Base-by-base conservation (phyloP, 2,797 vertebrate species). In the Amphiprion clarkii region DNA sequence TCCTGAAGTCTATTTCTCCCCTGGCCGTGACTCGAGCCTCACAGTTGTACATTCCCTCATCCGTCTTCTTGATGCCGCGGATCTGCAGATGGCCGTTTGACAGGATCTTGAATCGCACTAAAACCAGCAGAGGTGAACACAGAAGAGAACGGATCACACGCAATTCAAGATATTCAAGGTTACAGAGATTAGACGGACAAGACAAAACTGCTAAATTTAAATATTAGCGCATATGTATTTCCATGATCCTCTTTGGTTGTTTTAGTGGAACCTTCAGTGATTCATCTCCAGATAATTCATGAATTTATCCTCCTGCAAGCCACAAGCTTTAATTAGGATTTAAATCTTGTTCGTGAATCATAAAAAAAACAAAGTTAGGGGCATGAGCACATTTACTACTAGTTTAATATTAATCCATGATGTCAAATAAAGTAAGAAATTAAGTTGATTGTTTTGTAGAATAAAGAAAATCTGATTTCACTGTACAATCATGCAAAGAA, bases 61-160 rank as follows among this genome's bases (percentile, higher is more conserved):
- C 98, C 0, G 94, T 96, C 93, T 99, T 99, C 94, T 97, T 99
- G 92, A 99, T 97, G 82, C 96, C 92, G 3, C 95, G 95, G 90
- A 99, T 99, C 93, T 96, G 96, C 85, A 99, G 95, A 95, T 98
- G 98, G 95, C 96, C 96, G 85, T 97, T 98, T 77, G 87, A 81
- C 82, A 97, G 79, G 85, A 97, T 91, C 79, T 88, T 94, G 89
- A 96, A 99, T 10, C 98, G 95, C 66, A 97, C 98, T 99, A 19
- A 79, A 90, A 10, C 69, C 17, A 64, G 40, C 54, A 16, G 9
- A 17, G 7, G 70, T 31, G 67, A 52, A 64, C 53, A 79, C 49
- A 57, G 25, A 7, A 65, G 11, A 71, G 13, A 4, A 1, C 10
- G 16, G 6, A 65, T 62, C 19, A 49, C 36, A 23, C 1, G 2